Evolutionary conservation across 2,113 vertebrate genomes (phyloP).

Genomic region (Dasypus novemcinctus): DNA sequence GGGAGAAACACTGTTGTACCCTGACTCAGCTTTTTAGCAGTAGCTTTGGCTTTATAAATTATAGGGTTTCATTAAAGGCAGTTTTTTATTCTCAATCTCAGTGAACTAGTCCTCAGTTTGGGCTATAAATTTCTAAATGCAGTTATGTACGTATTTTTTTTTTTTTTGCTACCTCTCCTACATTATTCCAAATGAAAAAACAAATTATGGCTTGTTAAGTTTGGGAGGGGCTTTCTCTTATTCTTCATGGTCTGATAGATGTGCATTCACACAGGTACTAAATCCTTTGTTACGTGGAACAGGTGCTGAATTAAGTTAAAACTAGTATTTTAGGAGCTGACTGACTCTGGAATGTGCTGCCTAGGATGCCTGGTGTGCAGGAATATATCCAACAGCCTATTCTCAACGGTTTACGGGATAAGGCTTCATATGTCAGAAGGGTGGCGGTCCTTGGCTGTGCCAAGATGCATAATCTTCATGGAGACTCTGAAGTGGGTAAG

Average conservation of each 20-base stretch:
- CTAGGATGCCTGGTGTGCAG: conserved; percentile 91
- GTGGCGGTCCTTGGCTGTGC: conserved; percentile 96
- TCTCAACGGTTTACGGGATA: conserved; percentile 90
- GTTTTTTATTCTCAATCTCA: background rate
- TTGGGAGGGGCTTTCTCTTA: background rate
- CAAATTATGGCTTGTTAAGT: conserved; percentile 19
- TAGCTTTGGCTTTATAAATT: conserved; percentile 24
- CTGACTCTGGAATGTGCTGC: conserved; percentile 49
- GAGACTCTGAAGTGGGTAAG: conserved; percentile 90
- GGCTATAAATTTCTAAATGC: conserved; percentile 26
- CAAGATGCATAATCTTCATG: conserved; percentile 92
- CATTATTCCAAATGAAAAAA: conserved; percentile 17
- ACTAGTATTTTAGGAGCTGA: background rate
- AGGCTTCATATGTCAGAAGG: conserved; percentile 94
- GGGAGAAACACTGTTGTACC: background rate
- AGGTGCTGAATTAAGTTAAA: conserved; percentile 21
- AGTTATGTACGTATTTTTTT: background rate
- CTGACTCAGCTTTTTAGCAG: background rate
- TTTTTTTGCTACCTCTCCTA: background rate
- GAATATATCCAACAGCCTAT: conserved; percentile 96
- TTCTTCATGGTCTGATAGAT: background rate
- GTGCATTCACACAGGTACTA: background rate
- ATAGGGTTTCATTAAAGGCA: background rate
- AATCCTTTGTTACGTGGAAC: conserved; percentile 2
- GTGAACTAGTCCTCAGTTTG: background rate